These are phyloP conservation scores for Caenorhabditis zanzibari DNA, from an alignment of 2,888 invertebrate species.

Conservation along the genomic window DNA sequence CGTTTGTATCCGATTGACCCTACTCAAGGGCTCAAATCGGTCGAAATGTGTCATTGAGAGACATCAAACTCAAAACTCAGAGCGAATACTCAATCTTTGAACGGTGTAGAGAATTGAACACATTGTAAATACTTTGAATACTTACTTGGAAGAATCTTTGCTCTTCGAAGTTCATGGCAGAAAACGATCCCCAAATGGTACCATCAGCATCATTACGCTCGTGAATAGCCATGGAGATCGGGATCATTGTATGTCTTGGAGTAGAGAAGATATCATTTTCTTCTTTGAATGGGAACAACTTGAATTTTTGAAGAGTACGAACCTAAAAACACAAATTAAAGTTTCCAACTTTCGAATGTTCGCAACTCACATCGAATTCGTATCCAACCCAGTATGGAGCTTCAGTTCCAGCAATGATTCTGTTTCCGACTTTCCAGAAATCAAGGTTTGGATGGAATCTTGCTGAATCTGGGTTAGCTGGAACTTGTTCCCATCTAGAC, in stretches of 20 bases:
- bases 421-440: constrained; percentile 82
- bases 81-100: neutral
- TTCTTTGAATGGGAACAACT: constrained; percentile 82
- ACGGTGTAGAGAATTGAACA: neutral
- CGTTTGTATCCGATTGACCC: constrained; percentile 26
- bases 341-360: too few species aligned
- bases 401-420: constrained; percentile 81
- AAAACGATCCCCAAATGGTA: constrained; percentile 82
- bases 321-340: constrained; percentile 70
- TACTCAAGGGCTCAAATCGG: constrained; percentile 48
- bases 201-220: constrained; percentile 81
- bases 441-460: constrained; percentile 83
- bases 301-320: constrained; percentile 80
- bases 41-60: constrained; percentile 48
- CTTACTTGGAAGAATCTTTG: constrained; percentile 82
- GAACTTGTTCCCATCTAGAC: constrained; percentile 81
- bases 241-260: constrained; percentile 81
- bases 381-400: constrained; percentile 83
- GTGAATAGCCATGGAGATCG: constrained; percentile 83
- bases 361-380: constrained; percentile 80
- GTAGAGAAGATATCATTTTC: constrained; percentile 81
- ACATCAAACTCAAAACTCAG: constrained; percentile 13
- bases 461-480: constrained; percentile 75
- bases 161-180: constrained; percentile 83
- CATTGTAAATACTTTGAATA: constrained; percentile 6